These are phyloP conservation scores for Cynopterus brachyotis DNA, from an alignment of 2,113 vertebrate species.

Conservation along the genomic window DNA sequence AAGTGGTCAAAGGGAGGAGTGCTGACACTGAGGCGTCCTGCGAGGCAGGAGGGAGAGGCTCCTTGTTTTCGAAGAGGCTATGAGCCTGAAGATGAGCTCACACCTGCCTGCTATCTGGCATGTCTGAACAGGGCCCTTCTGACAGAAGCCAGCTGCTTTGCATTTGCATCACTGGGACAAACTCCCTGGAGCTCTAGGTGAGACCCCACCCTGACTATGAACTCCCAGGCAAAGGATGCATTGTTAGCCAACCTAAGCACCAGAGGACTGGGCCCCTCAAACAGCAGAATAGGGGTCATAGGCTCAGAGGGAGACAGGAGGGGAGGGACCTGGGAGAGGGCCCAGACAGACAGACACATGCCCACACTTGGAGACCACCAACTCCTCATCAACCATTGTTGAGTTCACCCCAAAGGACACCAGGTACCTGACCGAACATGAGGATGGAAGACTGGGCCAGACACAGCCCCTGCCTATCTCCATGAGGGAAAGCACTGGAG, in stretches of 20 bases:
- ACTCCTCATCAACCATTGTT: background rate
- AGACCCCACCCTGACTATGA: background rate
- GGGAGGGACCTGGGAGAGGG: background rate
- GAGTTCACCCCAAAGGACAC: background rate
- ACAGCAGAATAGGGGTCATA: rapidly evolving
- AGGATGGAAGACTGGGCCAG: background rate
- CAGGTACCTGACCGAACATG: rapidly evolving
- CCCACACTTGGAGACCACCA: background rate
- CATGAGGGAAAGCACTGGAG: background rate
- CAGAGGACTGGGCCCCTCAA: no score
- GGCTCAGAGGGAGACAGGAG: background rate
- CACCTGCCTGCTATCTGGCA: background rate
- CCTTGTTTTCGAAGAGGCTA: background rate
- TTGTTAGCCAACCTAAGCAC: background rate
- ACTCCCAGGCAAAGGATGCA: background rate
- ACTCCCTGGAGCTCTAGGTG: background rate
- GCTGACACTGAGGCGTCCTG: background rate
- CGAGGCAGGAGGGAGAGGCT: background rate
- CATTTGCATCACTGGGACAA: background rate
- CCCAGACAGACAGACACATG: background rate
- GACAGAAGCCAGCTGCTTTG: background rate
- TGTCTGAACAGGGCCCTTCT: slow-evolving; percentile 45
- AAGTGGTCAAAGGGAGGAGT: background rate
- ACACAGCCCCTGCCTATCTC: background rate
- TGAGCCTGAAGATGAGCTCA: slow-evolving; percentile 4